Evolutionary conservation across 2,113 vertebrate genomes (phyloP).

Genomic region (Bostrychus sinensis): DNA sequence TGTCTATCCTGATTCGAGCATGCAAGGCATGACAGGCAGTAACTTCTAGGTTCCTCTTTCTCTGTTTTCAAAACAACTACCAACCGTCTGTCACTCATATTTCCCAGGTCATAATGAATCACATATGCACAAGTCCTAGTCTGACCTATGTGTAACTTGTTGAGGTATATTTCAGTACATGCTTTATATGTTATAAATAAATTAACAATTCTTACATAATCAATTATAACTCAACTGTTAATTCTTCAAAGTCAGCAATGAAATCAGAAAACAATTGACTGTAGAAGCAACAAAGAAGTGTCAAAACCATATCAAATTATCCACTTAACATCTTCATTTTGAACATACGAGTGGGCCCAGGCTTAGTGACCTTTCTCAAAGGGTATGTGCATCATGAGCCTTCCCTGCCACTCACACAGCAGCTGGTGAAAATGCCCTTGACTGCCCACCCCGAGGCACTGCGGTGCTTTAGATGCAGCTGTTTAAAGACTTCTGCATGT

Average conservation of each 20-base stretch:
- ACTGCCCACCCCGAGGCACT: constrained; percentile 64
- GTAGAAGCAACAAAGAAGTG: not conserved
- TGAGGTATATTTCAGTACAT: too few relatives aligned
- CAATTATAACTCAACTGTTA: too few relatives aligned
- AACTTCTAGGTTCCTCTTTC: constrained; percentile 62
- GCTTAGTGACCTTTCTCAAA: constrained; percentile 25
- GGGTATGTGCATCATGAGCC: constrained; percentile 27
- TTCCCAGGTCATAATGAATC: constrained; percentile 61
- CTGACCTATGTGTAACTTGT: not conserved
- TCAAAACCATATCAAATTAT: not conserved
- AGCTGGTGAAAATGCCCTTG: constrained; percentile 76
- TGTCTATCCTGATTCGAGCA: constrained; percentile 19
- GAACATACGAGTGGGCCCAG: not conserved
- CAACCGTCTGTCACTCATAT: constrained; percentile 52
- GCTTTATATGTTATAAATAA: too few relatives aligned
- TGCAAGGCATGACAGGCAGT: constrained; percentile 33
- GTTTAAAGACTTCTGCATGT: constrained; percentile 61
- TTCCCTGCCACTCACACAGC: constrained; percentile 37
- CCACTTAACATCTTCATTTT: constrained; percentile 8
- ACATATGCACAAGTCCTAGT: constrained; percentile 19
- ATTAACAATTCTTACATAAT: too few relatives aligned
- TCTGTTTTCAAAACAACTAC: constrained; percentile 66
- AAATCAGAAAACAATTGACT: too few relatives aligned
- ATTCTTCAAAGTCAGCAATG: too few relatives aligned
- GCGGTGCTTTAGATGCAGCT: constrained; percentile 66